Conservation (phyloP, 2,113 vertebrate genomes). For the Riparia riparia region DNA sequence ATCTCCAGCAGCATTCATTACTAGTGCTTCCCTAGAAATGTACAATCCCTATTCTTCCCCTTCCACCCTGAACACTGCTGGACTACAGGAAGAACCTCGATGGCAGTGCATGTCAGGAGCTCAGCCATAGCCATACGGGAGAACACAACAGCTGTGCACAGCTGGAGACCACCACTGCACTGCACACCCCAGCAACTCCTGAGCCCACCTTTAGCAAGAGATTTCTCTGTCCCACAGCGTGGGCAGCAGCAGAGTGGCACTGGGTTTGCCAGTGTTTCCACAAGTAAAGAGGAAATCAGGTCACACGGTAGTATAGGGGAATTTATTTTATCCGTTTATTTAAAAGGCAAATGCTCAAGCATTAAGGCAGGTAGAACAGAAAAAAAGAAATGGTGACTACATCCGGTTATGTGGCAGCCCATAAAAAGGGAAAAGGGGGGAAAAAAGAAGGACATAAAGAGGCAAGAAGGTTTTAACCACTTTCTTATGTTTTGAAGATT, state of each 20-base stretch:
- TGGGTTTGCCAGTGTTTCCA: neutral
- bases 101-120: neutral
- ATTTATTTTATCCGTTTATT: neutral
- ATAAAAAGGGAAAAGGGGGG: neutral
- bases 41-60: neutral
- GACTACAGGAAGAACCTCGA: neutral
- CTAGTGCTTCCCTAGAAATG: neutral
- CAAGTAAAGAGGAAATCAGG: neutral
- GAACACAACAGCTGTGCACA: neutral
- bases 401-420: neutral
- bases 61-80: neutral
- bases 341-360: neutral
- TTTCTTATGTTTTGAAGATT: neutral
- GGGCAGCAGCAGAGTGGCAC: neutral
- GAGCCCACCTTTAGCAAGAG: neutral
- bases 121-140: accelerated
- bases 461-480: neutral
- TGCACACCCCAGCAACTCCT: neutral
- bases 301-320: neutral
- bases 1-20: neutral
- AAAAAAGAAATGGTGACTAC: neutral
- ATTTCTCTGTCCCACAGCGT: accelerated
- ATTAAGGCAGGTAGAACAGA: neutral
- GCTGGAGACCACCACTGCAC: neutral
- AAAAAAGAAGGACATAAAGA: too few relatives aligned